Conservation (phyloP, 2,797 vertebrate species). For the Tinamus major region DNA sequence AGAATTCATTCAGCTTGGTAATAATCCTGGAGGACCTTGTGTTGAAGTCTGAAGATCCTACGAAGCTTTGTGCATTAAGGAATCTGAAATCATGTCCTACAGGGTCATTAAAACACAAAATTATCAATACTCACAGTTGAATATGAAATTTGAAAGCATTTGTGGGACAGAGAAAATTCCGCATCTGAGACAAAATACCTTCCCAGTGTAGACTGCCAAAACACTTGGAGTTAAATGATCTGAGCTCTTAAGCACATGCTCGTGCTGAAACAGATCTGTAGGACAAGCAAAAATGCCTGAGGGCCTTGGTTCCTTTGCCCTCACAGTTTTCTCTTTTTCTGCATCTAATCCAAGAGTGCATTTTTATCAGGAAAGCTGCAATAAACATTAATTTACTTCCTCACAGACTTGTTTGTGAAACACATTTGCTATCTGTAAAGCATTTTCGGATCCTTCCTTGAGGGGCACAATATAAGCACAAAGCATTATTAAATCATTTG, state of each 20-base stretch:
- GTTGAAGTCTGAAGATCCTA: neutral
- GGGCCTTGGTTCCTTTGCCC: neutral
- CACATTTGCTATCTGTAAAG: neutral
- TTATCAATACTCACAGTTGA: slow-evolving; percentile 17
- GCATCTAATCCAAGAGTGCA: neutral
- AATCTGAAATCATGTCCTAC: neutral
- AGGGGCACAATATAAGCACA: neutral
- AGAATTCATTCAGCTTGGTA: neutral
- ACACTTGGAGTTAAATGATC: neutral
- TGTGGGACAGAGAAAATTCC: neutral
- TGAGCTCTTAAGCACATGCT: neutral
- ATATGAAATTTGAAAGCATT: slow-evolving; percentile 7
- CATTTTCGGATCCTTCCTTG: neutral
- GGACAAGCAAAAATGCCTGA: fast-evolving
- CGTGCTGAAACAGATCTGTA: neutral
- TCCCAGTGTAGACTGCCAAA: neutral
- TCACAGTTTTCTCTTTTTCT: neutral
- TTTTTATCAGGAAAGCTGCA: neutral
- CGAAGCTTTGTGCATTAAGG: neutral
- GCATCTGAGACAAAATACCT: neutral
- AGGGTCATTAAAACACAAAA: slow-evolving; percentile 31
- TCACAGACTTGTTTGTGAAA: neutral
- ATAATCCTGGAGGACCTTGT: neutral
- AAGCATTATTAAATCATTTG: slow-evolving; percentile 41
- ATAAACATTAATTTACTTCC: neutral